Base-by-base conservation (phyloP, 2,797 vertebrate species). In the Leuciscus waleckii region DNA sequence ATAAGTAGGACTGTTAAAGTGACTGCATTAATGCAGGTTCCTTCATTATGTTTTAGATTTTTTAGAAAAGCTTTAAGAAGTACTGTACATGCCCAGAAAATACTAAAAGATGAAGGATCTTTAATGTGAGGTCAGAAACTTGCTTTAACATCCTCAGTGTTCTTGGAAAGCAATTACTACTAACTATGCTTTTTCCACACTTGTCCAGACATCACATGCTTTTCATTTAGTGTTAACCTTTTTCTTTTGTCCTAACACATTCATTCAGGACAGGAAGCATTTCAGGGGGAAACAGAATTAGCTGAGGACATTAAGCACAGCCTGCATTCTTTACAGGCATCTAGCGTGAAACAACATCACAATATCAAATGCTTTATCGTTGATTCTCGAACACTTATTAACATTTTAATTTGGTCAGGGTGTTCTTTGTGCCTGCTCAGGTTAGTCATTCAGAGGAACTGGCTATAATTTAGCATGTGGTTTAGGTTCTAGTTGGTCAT, bases 381-480 rank as follows among this genome's bases (percentile, higher is more conserved):
- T 90, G 89, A 90, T 88, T 90, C 81, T 87, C 82, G 69, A 87
- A 87, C 87, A 92, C 87, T 92, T 87, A 91, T 92, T 92, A 93
- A 92, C 92, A 79, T 70, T 86, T 84, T 29, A 79, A 73, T 82
- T 82, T 61, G 80, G 49, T 81, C 85, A 56, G 41, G 77, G 79
- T 87, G 84, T 85, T 90, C 83, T 67, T 70, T 80, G 77, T 51
- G 75, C 49, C 71, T 77, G 14, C 61, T 78, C 65, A 69, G 73
- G 87, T 86, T 89, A 88, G 85, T 79, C 88, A 87, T 87, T 89
- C 76, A 85, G 37, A 77, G 73, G 32, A 74, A 77, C 26, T 61
- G 41, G 41, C 32, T 43, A 51, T 83, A 80, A 87, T 78, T 26
- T 68, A 78, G 46, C 32, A 46, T 54, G 75, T 70, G 58, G 51